Evolutionary conservation across 2,113 vertebrate species (phyloP).

Genomic region (Cyanoramphus novaezelandiae): DNA sequence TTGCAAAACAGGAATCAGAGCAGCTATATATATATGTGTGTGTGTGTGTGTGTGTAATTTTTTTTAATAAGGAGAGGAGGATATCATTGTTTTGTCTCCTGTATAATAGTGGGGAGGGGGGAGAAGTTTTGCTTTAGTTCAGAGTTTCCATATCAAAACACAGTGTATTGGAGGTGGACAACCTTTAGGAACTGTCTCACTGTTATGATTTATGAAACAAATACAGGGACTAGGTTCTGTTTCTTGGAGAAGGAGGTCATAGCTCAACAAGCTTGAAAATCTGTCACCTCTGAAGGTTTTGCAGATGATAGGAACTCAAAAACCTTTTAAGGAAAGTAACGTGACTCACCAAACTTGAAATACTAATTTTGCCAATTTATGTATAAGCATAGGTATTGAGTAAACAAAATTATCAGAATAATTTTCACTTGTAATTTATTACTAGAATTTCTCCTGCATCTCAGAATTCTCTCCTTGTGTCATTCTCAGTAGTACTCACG

Average conservation of each 20-base stretch:
- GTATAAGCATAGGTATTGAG: background rate
- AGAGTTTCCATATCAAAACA: background rate
- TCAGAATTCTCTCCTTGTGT: background rate
- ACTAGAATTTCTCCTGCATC: background rate
- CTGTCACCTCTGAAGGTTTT: background rate
- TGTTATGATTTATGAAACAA: background rate
- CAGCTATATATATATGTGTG: background rate
- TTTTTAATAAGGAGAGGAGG: background rate
- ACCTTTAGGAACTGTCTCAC: background rate
- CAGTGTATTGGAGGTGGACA: background rate
- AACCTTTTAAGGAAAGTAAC: background rate
- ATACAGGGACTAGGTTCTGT: background rate
- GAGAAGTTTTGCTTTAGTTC: background rate
- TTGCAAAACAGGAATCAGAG: background rate
- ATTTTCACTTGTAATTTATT: background rate
- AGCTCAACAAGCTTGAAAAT: background rate
- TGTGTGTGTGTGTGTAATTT: background rate
- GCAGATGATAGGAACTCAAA: background rate
- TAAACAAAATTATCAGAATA: background rate
- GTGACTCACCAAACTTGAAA: background rate
- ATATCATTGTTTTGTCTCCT: background rate
- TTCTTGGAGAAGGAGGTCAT: background rate
- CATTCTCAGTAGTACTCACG: background rate
- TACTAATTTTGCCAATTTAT: background rate
- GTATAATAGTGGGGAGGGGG: accelerated